Base-by-base conservation (phyloP, 1,140 invertebrate species). In the Bombus superbus region DNA sequence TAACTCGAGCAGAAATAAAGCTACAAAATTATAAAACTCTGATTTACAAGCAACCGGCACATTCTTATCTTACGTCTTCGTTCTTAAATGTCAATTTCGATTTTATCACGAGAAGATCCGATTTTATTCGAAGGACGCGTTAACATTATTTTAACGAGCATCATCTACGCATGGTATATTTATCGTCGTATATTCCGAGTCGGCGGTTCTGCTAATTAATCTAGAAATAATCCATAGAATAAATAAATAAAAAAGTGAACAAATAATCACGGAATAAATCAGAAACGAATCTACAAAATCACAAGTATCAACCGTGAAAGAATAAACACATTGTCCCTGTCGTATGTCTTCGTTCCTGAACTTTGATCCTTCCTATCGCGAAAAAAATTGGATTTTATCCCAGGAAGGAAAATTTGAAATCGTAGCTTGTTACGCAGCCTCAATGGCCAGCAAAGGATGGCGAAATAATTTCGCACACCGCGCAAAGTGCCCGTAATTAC, bases 401-500 rank as follows among this genome's bases (percentile, higher is more conserved):
- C 25, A 40, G 25, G 15, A 35, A 8, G 8, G 44, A 38, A 13
- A 75, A 77, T 62, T 40, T 25, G 2, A 42, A 42, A 42, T 64
- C 75, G 28, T 18, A 13, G 5, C 42, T 32, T 28, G 32, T 53
- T 53, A 35, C 15, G 5, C 44, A 15, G 4, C 9, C 6, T 3
- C 13, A 5, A 13, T 1, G 3, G 6, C 38, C 0, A 38, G 2
- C 15, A 9, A 9, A 9, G 64, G 11, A 35, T 22, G 32, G 78
- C 13, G 35, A 53, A 53, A 80, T 69, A 69, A 80, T 80, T 80
- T 79, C 42, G 80, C 11, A 2, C 25, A 13, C 22, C 40, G 40
- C 22, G 25, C 57, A 47, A 75, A 82, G 57, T 82, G 57, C 13
- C 57, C n/a, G 71, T 72, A 82, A 82, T 82, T 82, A 82, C 81